These are phyloP conservation scores for Nipponacmea schrenckii DNA, from an alignment of 2,888 invertebrate genomes.

Conservation along the genomic window DNA sequence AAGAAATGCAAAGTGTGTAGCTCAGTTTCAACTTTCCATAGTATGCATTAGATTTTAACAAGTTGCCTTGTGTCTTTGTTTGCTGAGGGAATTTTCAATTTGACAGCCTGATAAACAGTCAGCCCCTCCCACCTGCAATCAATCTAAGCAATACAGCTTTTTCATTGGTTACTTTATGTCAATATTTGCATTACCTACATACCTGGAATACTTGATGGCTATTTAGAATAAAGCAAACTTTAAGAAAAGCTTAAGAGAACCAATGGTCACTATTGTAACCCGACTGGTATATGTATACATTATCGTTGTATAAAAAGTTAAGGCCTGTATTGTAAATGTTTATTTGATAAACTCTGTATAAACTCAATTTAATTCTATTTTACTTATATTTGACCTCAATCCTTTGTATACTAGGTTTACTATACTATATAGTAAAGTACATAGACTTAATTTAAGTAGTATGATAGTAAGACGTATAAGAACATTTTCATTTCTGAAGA, in stretches of 20 bases:
- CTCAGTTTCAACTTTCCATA: background rate
- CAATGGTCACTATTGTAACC: no score
- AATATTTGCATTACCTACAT: constrained; percentile 21
- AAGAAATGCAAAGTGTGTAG: background rate
- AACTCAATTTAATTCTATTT: no score
- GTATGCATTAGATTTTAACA: constrained; percentile 2
- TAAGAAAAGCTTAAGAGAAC: background rate
- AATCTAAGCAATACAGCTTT: background rate
- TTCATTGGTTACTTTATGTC: constrained; percentile 13
- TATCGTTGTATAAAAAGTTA: no score
- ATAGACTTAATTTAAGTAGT: no score
- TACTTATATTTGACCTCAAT: no score
- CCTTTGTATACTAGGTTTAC: no score
- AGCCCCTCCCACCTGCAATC: constrained; percentile 4
- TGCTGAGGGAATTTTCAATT: constrained; percentile 18
- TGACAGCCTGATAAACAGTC: constrained; percentile 12
- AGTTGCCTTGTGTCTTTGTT: constrained; percentile 21
- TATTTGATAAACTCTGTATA: no score
- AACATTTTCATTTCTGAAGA: no score
- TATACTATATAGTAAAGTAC: no score
- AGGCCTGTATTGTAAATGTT: no score
- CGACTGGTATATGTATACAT: no score
- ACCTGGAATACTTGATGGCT: constrained; percentile 13
- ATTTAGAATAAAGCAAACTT: background rate
- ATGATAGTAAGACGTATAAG: no score